Conservation (phyloP, 1,140 invertebrate genomes). For the Heliothis virescens region DNA sequence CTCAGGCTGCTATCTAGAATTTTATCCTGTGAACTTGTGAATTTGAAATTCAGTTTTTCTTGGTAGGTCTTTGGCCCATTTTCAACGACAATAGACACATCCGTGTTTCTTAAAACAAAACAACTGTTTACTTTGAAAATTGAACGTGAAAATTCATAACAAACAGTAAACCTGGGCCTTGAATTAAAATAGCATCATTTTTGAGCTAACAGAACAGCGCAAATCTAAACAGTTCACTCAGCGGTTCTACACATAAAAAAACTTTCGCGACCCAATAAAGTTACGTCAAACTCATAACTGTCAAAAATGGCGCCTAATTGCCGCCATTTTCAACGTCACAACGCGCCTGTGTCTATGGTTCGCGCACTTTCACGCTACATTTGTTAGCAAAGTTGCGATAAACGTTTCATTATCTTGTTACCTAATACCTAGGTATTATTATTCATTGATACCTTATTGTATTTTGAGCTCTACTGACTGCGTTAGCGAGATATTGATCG, state of each 20-base stretch:
- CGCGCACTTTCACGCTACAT: slow-evolving; percentile 29
- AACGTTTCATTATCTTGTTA: slow-evolving; percentile 20
- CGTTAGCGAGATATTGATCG: neutral
- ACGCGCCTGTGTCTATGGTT: neutral
- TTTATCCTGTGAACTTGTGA: no score
- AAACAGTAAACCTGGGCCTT: no score
- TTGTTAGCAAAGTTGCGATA: slow-evolving; percentile 7
- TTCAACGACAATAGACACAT: no score
- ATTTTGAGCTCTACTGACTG: neutral
- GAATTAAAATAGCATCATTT: no score
- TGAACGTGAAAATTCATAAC: no score
- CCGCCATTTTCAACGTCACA: slow-evolving; percentile 24
- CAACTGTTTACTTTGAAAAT: no score
- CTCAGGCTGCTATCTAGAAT: no score
- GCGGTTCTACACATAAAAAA: slow-evolving; percentile 1
- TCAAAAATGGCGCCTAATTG: slow-evolving; percentile 39
- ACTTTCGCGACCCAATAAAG: slow-evolving; percentile 18
- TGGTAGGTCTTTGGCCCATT: no score
- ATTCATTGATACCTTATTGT: slow-evolving; percentile 28
- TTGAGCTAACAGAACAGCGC: no score
- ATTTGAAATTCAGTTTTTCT: no score
- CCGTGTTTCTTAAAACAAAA: no score
- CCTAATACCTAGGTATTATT: slow-evolving; percentile 8
- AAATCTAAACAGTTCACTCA: no score
- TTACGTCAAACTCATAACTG: slow-evolving; percentile 42